phyloP scores from a whole-genome alignment of 2,113 vertebrate species.

The Zapus hudsonius region DNA sequence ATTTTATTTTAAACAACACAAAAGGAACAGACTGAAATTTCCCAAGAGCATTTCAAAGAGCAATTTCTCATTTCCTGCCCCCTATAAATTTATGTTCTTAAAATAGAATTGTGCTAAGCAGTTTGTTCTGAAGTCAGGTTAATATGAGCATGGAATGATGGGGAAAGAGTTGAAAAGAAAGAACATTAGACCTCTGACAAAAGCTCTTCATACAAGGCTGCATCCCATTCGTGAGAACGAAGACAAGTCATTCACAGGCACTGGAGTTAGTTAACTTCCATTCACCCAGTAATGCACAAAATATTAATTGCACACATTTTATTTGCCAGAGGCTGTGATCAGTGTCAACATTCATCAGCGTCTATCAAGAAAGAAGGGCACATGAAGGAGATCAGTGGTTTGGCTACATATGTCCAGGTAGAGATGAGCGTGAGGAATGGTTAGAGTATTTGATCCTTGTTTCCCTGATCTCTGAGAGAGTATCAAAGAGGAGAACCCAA shows the following conservation, averaged over 20 bases:
- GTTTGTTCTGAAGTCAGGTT: slow-evolving; percentile 69
- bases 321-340: background rate
- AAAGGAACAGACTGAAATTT: slow-evolving; percentile 65
- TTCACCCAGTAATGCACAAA: slow-evolving; percentile 1
- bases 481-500: background rate
- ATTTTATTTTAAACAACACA: slow-evolving; percentile 72
- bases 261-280: background rate
- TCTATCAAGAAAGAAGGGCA: background rate
- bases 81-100: slow-evolving; percentile 61
- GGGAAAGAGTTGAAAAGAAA: background rate
- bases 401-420: background rate
- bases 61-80: slow-evolving; percentile 73
- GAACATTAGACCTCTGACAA: slow-evolving; percentile 37
- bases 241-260: background rate
- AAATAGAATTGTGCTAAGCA: slow-evolving; percentile 64
- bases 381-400: background rate
- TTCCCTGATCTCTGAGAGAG: background rate
- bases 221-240: background rate
- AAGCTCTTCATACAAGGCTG: background rate
- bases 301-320: background rate
- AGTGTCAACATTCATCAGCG: too few relatives aligned
- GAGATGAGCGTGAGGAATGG: fast-evolving
- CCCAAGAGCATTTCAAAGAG: slow-evolving; percentile 72
- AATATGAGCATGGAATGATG: slow-evolving; percentile 53
- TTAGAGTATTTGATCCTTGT: background rate